Conservation (phyloP, 2,888 invertebrate species). For the Oxycera nigricornis region DNA sequence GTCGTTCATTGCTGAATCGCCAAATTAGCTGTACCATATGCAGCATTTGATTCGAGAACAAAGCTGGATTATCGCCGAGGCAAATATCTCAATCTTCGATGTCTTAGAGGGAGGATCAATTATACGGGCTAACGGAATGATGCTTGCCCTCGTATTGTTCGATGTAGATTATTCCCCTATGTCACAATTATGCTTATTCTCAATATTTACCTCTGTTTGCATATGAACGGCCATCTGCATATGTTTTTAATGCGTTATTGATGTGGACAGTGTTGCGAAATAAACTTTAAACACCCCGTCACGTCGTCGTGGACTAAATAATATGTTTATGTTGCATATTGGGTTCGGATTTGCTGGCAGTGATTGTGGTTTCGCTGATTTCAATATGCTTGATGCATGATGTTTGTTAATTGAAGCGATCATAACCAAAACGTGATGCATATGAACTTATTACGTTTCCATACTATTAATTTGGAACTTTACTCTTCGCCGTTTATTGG, state of each 20-base stretch:
- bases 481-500: not conserved
- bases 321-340: too few species aligned
- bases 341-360: too few species aligned
- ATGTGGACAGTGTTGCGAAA: not conserved
- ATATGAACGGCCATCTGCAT: slow-evolving; percentile 38
- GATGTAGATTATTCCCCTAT: slow-evolving; percentile 28
- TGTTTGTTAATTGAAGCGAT: too few species aligned
- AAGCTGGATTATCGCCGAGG: slow-evolving; percentile 24
- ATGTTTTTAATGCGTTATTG: not conserved
- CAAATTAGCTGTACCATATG: slow-evolving; percentile 44
- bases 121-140: slow-evolving; percentile 43
- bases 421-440: too few species aligned
- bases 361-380: too few species aligned
- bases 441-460: too few species aligned
- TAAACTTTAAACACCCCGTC: not conserved
- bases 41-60: slow-evolving; percentile 40
- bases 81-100: slow-evolving; percentile 27
- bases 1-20: slow-evolving; percentile 34
- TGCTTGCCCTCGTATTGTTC: not conserved
- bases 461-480: too few species aligned
- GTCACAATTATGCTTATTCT: slow-evolving; percentile 34
- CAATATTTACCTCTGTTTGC: slow-evolving; percentile 44
- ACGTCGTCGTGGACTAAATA: not conserved
- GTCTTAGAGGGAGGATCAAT: slow-evolving; percentile 28
- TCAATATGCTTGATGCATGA: too few species aligned